Base-by-base conservation (phyloP, 2,797 vertebrate genomes). In the Cyclopterus lumpus region DNA sequence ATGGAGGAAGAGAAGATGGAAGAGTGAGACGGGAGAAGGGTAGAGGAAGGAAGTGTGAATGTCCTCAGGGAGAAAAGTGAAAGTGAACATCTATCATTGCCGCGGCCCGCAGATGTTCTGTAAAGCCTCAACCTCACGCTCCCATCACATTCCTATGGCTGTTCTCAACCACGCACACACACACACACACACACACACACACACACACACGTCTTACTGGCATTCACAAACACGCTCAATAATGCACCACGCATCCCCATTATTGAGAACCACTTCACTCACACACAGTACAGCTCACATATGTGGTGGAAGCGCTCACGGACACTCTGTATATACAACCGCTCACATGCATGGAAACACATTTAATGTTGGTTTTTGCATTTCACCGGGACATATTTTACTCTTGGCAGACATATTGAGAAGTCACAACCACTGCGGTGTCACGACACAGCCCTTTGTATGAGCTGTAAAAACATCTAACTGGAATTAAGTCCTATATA, bases 31-130 rank as follows among this genome's bases (percentile, higher is more conserved):
- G 2, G 26, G 12, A 26, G 44, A 69, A 38, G 53, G 9, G 48
- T 2, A 9, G 12, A 15, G 20, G 44, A 55, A 77, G 69, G 74
- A 62, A 75, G 81, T 80, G 82, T 77, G 84, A 82, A 81, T 66
- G 86, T 85, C 91, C 81, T 89, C 57, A 10, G 88, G 88, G 89
- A 84, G 63, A 82, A 38, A 73, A 80, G 80, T 79, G 57, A 83
- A 69, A 77, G 78, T 51, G 64, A 85, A 64, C 84, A 89, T 90
- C 75, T 71, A 87, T 92, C 90, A 91, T 88, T 67, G 64, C 74
- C 44, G 67, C 34, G 75, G 86, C 81, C 85, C 63, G 82, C 71
- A 84, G 83, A 82, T 85, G 80, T 87, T 89, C 75, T 75, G 42
- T 66, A 75, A 69, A 88, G 85, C 86, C 87, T 85, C 65, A 80